Evolutionary conservation across 2,797 vertebrate species (phyloP).

Genomic region (Ptychobarbus kaznakovi): DNA sequence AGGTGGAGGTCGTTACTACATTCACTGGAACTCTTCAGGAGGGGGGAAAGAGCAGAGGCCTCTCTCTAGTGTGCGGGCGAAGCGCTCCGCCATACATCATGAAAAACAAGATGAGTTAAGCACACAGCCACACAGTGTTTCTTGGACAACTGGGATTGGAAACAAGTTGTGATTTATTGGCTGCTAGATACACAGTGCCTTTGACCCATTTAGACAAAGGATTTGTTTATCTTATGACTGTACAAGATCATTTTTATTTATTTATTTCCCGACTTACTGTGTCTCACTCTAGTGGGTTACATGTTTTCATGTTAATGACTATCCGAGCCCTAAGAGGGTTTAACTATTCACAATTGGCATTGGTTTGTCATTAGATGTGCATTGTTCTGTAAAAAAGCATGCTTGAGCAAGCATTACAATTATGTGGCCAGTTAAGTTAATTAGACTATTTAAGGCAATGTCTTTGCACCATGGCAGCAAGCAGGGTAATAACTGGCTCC

Average conservation of each 20-base stretch:
- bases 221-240: constrained; percentile 74
- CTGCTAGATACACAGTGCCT: constrained; percentile 64
- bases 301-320: constrained; percentile 69
- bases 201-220: constrained; percentile 69
- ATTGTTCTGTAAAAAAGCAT: constrained; percentile 72
- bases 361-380: constrained; percentile 77
- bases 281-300: constrained; percentile 69
- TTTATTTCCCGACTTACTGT: constrained; percentile 61
- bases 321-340: constrained; percentile 70
- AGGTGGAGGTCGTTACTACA: constrained; percentile 36
- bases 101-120: constrained; percentile 67
- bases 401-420: constrained; percentile 76
- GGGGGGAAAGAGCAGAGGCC: constrained; percentile 27
- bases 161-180: constrained; percentile 65
- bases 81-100: constrained; percentile 54
- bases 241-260: constrained; percentile 58
- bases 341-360: constrained; percentile 74
- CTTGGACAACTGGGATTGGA: constrained; percentile 62
- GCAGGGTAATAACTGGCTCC: constrained; percentile 11
- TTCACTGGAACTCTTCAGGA: constrained; percentile 43
- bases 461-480: constrained; percentile 45
- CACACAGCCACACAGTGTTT: constrained; percentile 56
- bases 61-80: constrained; percentile 46
- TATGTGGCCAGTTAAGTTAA: constrained; percentile 76
- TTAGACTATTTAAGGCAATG: constrained; percentile 70